phyloP scores from a whole-genome alignment of 1,140 invertebrate species.

The Danaus plexippus region DNA sequence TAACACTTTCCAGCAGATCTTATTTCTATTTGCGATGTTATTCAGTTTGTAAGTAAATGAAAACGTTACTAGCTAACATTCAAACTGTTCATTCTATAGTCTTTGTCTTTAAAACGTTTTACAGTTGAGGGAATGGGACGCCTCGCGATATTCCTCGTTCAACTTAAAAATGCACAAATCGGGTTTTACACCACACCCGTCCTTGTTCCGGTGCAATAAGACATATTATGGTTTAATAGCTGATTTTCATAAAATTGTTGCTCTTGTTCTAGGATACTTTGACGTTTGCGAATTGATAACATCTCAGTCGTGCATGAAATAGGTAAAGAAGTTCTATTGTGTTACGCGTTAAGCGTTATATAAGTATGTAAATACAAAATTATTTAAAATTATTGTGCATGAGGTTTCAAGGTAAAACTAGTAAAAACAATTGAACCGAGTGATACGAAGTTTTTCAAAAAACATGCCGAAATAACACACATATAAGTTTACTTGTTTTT shows the following conservation, averaged over 20 bases:
- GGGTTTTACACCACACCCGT: background rate
- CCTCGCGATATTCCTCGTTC: conserved; percentile 22
- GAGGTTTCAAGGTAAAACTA: too few species aligned
- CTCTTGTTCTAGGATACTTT: conserved; percentile 16
- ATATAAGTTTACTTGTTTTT: too few species aligned
- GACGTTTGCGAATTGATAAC: conserved; percentile 31
- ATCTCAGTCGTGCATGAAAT: conserved; percentile 25
- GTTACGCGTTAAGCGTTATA: background rate
- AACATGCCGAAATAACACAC: too few species aligned
- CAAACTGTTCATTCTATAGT: conserved; percentile 5
- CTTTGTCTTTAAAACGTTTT: conserved; percentile 18
- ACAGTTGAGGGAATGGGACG: conserved; percentile 18
- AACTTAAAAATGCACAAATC: conserved; percentile 14
- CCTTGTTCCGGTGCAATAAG: conserved; percentile 3
- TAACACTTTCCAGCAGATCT: too few species aligned
- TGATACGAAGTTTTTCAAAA: too few species aligned
- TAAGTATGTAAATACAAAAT: too few species aligned
- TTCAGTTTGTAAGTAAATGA: too few species aligned
- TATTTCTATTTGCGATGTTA: too few species aligned
- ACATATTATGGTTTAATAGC: conserved; percentile 5
- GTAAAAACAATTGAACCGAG: too few species aligned
- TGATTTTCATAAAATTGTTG: conserved; percentile 3
- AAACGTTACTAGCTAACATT: too few species aligned
- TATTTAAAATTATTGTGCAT: too few species aligned
- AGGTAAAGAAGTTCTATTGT: conserved; percentile 22